These are phyloP conservation scores for Alectoris magna DNA, from an alignment of 2,797 vertebrate species.

Conservation along the genomic window DNA sequence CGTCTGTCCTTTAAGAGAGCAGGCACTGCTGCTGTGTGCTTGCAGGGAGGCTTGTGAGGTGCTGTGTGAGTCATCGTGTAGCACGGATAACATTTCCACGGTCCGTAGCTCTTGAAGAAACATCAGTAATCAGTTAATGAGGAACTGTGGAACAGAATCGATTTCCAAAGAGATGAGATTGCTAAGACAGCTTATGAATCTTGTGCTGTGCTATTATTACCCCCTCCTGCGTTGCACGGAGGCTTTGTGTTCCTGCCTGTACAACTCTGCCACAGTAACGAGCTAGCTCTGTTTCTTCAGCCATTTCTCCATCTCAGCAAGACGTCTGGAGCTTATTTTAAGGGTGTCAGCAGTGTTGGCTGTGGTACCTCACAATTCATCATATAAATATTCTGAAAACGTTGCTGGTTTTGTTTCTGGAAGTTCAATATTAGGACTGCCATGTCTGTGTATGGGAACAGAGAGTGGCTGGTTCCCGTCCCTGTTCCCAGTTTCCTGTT, in stretches of 20 bases:
- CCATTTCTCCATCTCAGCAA: not conserved
- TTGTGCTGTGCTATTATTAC: not conserved
- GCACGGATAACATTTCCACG: not conserved
- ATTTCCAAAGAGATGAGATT: not conserved
- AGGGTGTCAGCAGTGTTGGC: not conserved
- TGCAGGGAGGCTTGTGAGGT: not conserved
- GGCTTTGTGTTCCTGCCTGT: not conserved
- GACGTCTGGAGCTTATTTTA: not conserved
- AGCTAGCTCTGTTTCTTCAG: not conserved
- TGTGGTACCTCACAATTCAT: not conserved
- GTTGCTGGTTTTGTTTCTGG: not conserved
- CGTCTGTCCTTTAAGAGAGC: not conserved
- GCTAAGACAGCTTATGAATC: not conserved
- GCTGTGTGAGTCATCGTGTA: not conserved
- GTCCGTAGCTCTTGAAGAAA: not conserved
- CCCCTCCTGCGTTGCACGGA: not conserved
- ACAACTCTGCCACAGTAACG: not conserved
- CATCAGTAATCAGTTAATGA: not conserved
- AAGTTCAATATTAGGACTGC: not conserved
- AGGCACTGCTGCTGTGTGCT: not conserved
- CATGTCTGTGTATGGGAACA: rapidly evolving
- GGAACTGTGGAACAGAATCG: not conserved
- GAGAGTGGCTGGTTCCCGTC: not conserved
- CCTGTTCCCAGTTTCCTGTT: not conserved
- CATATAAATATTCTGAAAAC: not conserved